phyloP scores from a whole-genome alignment of 2,797 vertebrate genomes.

The Columba guinea region DNA sequence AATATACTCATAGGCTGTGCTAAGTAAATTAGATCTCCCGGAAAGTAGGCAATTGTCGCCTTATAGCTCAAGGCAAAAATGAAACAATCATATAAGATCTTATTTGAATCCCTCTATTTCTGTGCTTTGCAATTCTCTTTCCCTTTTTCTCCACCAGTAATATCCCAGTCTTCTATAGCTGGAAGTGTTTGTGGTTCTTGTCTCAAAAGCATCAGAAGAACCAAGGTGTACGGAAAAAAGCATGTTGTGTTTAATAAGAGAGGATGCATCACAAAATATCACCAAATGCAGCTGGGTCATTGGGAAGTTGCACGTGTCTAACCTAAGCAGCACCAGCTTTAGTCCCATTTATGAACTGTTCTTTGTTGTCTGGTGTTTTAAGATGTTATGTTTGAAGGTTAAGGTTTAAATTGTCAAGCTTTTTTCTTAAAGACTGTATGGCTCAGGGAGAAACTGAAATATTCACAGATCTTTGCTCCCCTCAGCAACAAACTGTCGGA shows the following conservation, averaged over 20 bases:
- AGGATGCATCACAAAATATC: not conserved
- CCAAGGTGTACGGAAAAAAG: not conserved
- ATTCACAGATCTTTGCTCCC: not conserved
- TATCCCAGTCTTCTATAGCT: not conserved
- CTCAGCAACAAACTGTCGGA: not conserved
- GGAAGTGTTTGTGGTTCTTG: not conserved
- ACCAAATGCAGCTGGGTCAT: not conserved
- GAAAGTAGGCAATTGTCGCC: not conserved
- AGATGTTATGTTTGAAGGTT: not conserved
- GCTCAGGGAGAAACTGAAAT: not conserved
- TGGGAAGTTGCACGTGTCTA: not conserved
- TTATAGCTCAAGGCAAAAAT: not conserved
- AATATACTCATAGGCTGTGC: not conserved
- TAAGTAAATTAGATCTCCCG: constrained; percentile 8
- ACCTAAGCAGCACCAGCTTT: not conserved
- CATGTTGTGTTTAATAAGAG: not conserved
- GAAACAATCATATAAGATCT: not conserved
- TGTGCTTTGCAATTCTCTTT: not conserved
- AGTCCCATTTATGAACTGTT: not conserved
- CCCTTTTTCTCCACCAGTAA: not conserved
- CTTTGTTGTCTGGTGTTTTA: not conserved
- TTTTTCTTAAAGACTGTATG: not conserved
- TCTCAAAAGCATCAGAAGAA: not conserved
- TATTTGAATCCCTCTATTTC: not conserved
- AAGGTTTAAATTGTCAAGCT: not conserved